These are phyloP conservation scores for Stratiomys singularior DNA, from an alignment of 2,888 invertebrate species.

Conservation along the genomic window DNA sequence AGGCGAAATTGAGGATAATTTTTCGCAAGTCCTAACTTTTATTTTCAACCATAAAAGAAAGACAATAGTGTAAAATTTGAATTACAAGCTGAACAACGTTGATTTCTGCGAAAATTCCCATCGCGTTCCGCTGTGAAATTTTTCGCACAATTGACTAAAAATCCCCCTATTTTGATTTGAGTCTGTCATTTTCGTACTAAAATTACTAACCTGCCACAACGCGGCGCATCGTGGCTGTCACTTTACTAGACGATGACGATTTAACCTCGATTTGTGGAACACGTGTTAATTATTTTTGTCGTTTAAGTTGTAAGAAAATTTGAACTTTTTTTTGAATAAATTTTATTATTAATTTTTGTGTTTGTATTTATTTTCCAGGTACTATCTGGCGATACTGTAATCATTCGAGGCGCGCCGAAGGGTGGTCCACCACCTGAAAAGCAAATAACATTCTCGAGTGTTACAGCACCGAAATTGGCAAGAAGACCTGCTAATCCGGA, in stretches of 20 bases:
- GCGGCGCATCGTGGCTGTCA: background rate
- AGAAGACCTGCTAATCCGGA: conserved; percentile 69
- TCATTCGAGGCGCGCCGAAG: conserved; percentile 85
- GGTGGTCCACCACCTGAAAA: conserved; percentile 93
- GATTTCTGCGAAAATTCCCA: no score
- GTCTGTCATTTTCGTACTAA: background rate
- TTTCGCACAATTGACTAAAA: background rate
- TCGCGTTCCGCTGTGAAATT: no score
- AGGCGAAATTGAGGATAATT: no score
- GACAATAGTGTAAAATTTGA: no score
- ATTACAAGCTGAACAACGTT: no score
- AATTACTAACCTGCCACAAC: conserved; percentile 29
- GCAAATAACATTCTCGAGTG: conserved; percentile 88
- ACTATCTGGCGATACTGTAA: conserved; percentile 94
- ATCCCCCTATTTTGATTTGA: conserved; percentile 33
- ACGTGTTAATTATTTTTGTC: conserved; percentile 12
- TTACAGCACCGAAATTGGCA: conserved; percentile 92
- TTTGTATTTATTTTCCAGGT: conserved; percentile 73
- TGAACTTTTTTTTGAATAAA: background rate
- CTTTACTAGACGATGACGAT: background rate
- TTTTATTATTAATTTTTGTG: conserved; percentile 1
- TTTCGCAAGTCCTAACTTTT: no score
- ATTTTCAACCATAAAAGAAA: no score
- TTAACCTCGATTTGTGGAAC: background rate
- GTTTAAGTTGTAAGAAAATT: background rate